These are phyloP conservation scores for Betta splendens DNA, from an alignment of 2,797 vertebrate genomes.

Conservation along the genomic window DNA sequence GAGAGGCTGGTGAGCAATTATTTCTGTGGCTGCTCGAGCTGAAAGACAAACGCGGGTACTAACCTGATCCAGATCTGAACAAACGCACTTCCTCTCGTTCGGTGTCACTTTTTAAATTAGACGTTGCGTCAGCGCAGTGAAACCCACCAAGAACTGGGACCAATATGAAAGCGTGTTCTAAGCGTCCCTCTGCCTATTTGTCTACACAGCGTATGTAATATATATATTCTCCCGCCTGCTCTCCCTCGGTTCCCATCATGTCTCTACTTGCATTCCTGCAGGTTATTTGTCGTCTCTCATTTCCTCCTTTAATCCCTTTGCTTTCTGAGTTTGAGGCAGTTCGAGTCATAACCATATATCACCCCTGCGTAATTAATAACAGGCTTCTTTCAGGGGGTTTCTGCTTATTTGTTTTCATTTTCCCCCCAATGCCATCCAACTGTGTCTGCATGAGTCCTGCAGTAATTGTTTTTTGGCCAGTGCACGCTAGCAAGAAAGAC, in stretches of 20 bases:
- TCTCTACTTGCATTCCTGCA: slow-evolving; percentile 58
- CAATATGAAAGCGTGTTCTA: not conserved
- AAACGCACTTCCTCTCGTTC: slow-evolving; percentile 10
- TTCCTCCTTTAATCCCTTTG: slow-evolving; percentile 80
- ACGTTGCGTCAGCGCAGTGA: slow-evolving; percentile 14
- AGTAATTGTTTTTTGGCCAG: slow-evolving; percentile 77
- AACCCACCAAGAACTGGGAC: slow-evolving; percentile 17
- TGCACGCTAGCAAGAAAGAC: slow-evolving; percentile 45
- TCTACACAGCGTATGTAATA: slow-evolving; percentile 3
- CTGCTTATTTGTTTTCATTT: slow-evolving; percentile 62
- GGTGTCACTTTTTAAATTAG: slow-evolving; percentile 19
- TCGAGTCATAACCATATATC: slow-evolving; percentile 75
- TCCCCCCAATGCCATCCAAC: slow-evolving; percentile 50
- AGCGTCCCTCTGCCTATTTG: slow-evolving; percentile 19
- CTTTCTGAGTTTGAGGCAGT: slow-evolving; percentile 77
- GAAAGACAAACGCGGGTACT: slow-evolving; percentile 18
- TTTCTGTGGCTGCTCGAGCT: slow-evolving; percentile 30
- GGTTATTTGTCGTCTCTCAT: slow-evolving; percentile 78
- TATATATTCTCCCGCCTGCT: slow-evolving; percentile 10
- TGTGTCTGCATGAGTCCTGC: slow-evolving; percentile 75
- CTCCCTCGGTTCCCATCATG: slow-evolving; percentile 27
- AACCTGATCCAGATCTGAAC: slow-evolving; percentile 20
- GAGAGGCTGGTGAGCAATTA: slow-evolving; percentile 57
- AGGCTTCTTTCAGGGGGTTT: slow-evolving; percentile 79
- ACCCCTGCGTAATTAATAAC: slow-evolving; percentile 85